These are phyloP conservation scores for Syngnathus acus DNA, from an alignment of 2,797 vertebrate species.

Conservation along the genomic window DNA sequence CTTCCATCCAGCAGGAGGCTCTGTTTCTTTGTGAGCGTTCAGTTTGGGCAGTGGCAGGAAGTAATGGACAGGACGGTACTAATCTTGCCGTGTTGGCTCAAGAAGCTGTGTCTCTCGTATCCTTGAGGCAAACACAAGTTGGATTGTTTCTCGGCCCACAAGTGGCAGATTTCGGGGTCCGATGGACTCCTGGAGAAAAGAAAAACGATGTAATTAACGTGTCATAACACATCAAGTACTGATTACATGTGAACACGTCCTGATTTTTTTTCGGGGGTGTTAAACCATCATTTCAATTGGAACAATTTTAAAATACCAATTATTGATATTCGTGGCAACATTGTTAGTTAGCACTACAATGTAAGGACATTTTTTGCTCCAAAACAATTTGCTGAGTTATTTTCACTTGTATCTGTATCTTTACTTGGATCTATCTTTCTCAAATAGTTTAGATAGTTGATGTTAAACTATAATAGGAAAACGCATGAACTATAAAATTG, in stretches of 20 bases:
- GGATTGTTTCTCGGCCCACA: slow-evolving; percentile 59
- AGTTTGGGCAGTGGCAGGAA: slow-evolving; percentile 61
- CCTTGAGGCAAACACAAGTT: slow-evolving; percentile 53
- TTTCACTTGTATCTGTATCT: no score
- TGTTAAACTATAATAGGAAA: no score
- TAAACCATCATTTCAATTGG: no score
- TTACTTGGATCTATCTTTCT: no score
- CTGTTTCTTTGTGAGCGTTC: slow-evolving; percentile 15
- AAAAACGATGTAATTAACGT: neutral
- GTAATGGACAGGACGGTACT: slow-evolving; percentile 58
- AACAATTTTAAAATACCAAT: no score
- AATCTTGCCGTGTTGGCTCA: slow-evolving; percentile 49
- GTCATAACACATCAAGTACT: no score
- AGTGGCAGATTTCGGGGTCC: slow-evolving; percentile 46
- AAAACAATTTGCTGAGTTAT: no score
- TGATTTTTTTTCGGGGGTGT: no score
- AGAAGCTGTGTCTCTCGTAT: slow-evolving; percentile 55
- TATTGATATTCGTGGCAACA: no score
- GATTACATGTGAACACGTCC: no score
- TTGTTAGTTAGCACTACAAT: no score
- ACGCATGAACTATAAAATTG: neutral
- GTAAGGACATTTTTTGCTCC: neutral
- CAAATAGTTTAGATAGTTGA: neutral
- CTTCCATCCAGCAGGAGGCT: slow-evolving; percentile 30
- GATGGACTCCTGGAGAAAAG: slow-evolving; percentile 53